Percentiles rank a stretch among this genome's conserved stretches.
Evolutionary conservation across 2,888 invertebrate species (phyloP).

Genomic region (Cataglyphis rosenhaueri): DNA sequence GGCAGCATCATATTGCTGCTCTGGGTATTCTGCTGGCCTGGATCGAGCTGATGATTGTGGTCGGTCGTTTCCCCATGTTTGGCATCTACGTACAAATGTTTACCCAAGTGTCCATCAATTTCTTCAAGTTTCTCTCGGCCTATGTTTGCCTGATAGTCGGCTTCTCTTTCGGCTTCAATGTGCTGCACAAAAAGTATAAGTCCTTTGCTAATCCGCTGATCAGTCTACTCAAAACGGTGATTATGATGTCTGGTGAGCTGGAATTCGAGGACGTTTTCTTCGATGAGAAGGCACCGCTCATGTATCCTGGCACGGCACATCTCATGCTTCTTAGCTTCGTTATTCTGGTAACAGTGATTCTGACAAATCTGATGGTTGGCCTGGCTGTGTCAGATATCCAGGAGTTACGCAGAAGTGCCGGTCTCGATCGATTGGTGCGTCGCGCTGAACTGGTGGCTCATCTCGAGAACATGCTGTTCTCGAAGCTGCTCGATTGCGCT

Average conservation of each 20-base stretch:
- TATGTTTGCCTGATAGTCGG: conserved; percentile 93
- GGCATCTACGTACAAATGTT: conserved; percentile 96
- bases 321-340: conserved; percentile 92
- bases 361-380: conserved; percentile 94
- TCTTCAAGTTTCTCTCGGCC: conserved; percentile 92
- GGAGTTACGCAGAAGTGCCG: conserved; percentile 93
- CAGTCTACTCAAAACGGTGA: conserved; percentile 91
- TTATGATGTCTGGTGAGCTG: conserved; percentile 96
- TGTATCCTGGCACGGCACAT: conserved; percentile 91
- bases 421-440: conserved; percentile 92
- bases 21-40: conserved; percentile 92
- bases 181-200: conserved; percentile 92
- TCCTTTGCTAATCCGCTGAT: conserved; percentile 89
- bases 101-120: conserved; percentile 92
- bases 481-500: conserved; percentile 89
- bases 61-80: conserved; percentile 94
- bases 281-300: conserved; percentile 85
- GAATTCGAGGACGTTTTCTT: conserved; percentile 95
- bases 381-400: conserved; percentile 94
- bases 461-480: conserved; percentile 93
- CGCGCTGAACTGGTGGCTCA: conserved; percentile 94
- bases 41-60: conserved; percentile 94
- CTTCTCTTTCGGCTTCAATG: conserved; percentile 93
- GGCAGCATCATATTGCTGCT: conserved; percentile 94
- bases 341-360: conserved; percentile 92